Conservation (phyloP, 2,888 invertebrate genomes). For the Pyrrhia umbra region DNA sequence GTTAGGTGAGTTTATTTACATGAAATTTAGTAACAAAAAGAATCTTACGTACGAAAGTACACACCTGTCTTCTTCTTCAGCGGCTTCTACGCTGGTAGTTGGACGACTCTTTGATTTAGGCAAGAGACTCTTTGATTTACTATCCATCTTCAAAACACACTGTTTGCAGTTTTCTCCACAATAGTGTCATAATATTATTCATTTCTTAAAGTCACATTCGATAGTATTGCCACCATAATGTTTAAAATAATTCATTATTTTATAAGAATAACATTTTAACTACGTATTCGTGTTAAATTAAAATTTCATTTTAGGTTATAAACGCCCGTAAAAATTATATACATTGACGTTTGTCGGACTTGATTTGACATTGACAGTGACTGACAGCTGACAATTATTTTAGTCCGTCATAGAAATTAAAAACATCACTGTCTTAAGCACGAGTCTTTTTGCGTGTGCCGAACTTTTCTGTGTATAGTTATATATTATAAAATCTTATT, state of each 20-base stretch:
- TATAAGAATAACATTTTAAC: constrained; percentile 12
- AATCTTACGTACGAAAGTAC: constrained; percentile 48
- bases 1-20: neutral
- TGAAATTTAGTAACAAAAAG: neutral
- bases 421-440: neutral
- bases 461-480: no score
- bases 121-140: constrained; percentile 72
- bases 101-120: constrained; percentile 67
- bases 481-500: no score
- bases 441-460: neutral
- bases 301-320: constrained; percentile 42
- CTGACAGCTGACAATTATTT: neutral
- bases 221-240: constrained; percentile 19
- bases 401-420: neutral
- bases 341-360: constrained; percentile 28
- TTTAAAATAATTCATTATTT: constrained; percentile 21
- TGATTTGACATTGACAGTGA: constrained; percentile 34
- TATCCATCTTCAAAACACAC: constrained; percentile 79
- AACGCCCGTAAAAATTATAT: constrained; percentile 39
- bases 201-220: constrained; percentile 27
- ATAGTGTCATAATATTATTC: constrained; percentile 55
- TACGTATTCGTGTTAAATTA: constrained; percentile 18
- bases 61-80: constrained; percentile 82
- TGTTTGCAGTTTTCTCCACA: constrained; percentile 46
- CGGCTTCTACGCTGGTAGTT: constrained; percentile 75